phyloP scores from a whole-genome alignment of 2,797 vertebrate genomes.

The Falco berigora region DNA sequence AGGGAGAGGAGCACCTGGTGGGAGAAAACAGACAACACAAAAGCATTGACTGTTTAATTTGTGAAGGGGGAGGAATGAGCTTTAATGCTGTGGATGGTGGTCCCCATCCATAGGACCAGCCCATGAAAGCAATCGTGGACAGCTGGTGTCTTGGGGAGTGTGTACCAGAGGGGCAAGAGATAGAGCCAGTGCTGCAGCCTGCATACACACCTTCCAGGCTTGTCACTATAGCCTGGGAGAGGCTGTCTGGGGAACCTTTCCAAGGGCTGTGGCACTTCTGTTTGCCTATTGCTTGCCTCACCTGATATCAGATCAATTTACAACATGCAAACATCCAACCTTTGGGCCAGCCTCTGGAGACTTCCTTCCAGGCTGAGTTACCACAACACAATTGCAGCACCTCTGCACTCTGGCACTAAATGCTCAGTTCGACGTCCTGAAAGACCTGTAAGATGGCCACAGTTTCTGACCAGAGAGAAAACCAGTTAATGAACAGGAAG shows the following conservation, averaged over 20 bases:
- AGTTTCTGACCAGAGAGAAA: neutral
- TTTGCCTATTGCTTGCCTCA: neutral
- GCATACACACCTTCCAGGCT: neutral
- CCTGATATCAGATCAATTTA: neutral
- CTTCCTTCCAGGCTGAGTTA: neutral
- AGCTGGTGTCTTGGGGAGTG: too few relatives aligned
- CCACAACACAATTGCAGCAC: neutral
- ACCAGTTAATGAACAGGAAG: neutral
- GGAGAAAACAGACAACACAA: neutral
- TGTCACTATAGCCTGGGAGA: neutral
- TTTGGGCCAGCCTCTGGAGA: neutral
- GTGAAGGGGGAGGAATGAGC: neutral
- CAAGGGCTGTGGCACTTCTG: fast-evolving
- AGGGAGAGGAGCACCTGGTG: neutral
- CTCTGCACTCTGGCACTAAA: neutral
- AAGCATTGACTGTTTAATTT: neutral
- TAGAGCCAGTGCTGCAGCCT: neutral
- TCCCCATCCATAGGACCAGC: neutral
- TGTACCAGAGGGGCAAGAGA: neutral
- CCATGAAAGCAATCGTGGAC: neutral
- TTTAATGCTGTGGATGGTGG: neutral
- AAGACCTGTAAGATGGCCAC: neutral
- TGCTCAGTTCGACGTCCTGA: neutral
- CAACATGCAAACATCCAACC: neutral
- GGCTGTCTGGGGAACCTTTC: neutral